phyloP scores from a whole-genome alignment of 2,888 invertebrate genomes.

The Megaustenia siamemsis region DNA sequence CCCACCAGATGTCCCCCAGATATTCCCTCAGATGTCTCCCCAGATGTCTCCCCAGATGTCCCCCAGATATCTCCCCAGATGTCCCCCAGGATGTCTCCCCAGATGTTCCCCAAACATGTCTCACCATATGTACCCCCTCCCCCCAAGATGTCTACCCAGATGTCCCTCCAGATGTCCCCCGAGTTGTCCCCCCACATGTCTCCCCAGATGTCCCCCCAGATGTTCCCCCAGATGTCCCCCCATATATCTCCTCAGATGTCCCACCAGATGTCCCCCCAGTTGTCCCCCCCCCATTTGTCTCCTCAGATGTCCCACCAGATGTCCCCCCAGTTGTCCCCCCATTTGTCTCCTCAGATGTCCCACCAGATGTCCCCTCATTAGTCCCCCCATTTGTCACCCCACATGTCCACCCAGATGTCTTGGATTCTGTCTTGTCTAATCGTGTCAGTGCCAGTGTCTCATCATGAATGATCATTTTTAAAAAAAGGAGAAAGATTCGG shows the following conservation, averaged over 20 bases:
- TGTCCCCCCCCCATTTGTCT: not conserved
- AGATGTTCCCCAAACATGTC: no score
- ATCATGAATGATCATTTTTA: no score
- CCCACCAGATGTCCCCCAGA: no score
- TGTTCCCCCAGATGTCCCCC: conserved; percentile 27
- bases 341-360: conserved; percentile 10
- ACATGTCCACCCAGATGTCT: not conserved
- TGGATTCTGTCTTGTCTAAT: no score
- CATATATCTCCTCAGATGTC: conserved; percentile 23
- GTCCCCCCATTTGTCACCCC: conserved; percentile 37
- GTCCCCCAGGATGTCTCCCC: no score
- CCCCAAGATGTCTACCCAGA: conserved; percentile 23
- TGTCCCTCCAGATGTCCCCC: not conserved
- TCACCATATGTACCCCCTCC: not conserved
- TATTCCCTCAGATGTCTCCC: no score
- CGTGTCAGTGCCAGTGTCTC: no score
- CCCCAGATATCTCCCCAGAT: no score
- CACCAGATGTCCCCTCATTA: not conserved
- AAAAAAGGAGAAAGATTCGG: no score
- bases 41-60: no score
- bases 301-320: not conserved
- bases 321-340: not conserved
- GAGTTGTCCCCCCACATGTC: not conserved
- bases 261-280: not conserved
- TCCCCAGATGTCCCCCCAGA: conserved; percentile 9